Conservation (phyloP, 2,113 vertebrate species). For the Chrysemys picta region DNA sequence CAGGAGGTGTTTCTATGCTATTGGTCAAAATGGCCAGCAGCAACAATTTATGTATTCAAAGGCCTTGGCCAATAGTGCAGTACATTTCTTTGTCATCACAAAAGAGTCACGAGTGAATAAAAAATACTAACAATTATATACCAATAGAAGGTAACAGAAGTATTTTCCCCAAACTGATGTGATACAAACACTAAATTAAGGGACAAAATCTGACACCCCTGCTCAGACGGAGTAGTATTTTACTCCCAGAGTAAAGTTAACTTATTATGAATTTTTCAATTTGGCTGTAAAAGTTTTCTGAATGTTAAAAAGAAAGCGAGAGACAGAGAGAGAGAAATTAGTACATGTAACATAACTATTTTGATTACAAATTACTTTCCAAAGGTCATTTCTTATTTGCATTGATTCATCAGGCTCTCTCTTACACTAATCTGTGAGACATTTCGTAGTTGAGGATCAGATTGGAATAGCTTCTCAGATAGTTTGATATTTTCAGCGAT, state of each 20-base stretch:
- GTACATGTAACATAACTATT: neutral
- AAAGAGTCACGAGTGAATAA: neutral
- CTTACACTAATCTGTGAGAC: fast-evolving
- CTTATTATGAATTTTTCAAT: fast-evolving
- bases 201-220: neutral
- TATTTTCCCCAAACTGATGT: neutral
- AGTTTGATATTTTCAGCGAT: neutral
- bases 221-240: neutral
- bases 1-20: neutral
- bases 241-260: neutral
- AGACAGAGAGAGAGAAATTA: neutral
- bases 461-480: neutral
- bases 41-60: neutral
- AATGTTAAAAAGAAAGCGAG: neutral
- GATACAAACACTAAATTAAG: neutral
- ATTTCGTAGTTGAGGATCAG: neutral
- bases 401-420: neutral
- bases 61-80: neutral
- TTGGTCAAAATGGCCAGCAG: neutral
- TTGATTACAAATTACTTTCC: conserved; percentile 1
- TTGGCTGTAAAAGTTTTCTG: neutral
- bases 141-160: neutral
- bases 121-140: neutral
- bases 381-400: neutral
- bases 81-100: neutral